These are phyloP conservation scores for Actenoides lindsayi DNA, from an alignment of 2,113 vertebrate species.

Conservation along the genomic window DNA sequence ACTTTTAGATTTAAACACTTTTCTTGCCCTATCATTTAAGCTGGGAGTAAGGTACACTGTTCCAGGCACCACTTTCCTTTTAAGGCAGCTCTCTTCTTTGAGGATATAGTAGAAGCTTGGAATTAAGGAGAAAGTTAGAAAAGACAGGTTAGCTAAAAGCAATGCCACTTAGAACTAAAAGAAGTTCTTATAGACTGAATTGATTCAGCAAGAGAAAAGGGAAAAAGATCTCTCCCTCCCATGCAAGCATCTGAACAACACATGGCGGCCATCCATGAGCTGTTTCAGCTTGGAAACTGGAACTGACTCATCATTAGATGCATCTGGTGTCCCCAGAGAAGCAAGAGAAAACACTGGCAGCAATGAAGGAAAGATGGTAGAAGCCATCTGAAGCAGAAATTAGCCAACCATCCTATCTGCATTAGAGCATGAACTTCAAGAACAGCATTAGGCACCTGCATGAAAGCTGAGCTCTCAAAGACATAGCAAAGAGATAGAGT, in stretches of 20 bases:
- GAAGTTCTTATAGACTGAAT: background rate
- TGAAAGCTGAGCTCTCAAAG: background rate
- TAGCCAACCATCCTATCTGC: background rate
- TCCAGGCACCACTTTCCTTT: background rate
- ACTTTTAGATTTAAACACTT: background rate
- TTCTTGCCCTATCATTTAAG: background rate
- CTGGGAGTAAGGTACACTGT: background rate
- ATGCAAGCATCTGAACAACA: conserved; percentile 44
- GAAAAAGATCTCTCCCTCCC: background rate
- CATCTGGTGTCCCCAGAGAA: conserved; percentile 50
- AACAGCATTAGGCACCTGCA: background rate
- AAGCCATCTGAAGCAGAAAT: conserved; percentile 28
- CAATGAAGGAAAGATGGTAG: conserved; percentile 31
- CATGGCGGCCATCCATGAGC: conserved; percentile 39
- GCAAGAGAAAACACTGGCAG: conserved; percentile 40
- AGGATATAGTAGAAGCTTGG: background rate
- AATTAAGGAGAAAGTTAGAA: background rate
- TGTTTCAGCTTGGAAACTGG: conserved; percentile 26
- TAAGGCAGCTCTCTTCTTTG: background rate
- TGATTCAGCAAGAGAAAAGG: background rate
- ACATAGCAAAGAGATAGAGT: background rate
- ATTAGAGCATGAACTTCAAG: background rate
- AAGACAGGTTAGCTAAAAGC: background rate
- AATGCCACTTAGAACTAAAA: background rate
- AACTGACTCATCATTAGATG: conserved; percentile 31